These are phyloP conservation scores for Phoenicopterus ruber DNA, from an alignment of 2,113 vertebrate species.

Conservation along the genomic window DNA sequence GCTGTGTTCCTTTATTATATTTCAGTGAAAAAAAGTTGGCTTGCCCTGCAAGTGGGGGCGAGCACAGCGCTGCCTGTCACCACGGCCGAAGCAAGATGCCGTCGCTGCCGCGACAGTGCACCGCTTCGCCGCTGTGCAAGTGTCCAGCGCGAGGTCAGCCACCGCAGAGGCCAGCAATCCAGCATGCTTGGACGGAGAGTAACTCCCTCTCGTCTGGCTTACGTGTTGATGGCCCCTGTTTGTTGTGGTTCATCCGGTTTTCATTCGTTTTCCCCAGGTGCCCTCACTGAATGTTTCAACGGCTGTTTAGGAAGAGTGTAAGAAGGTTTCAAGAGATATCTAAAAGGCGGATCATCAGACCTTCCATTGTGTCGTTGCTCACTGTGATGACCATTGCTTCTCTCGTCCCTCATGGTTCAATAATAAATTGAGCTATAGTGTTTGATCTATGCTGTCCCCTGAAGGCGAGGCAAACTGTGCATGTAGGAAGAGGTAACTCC, in stretches of 20 bases:
- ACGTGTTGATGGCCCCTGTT: neutral
- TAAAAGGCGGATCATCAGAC: neutral
- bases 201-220: neutral
- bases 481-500: neutral
- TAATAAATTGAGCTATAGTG: neutral
- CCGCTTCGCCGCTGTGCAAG: fast-evolving
- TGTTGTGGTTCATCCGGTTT: neutral
- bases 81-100: neutral
- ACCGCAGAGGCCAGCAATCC: neutral
- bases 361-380: neutral
- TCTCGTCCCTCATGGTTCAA: neutral
- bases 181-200: neutral
- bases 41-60: neutral
- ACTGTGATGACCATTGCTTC: neutral
- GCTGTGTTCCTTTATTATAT: neutral
- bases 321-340: neutral
- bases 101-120: fast-evolving
- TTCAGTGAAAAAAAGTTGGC: neutral
- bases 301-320: neutral
- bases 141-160: neutral
- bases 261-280: neutral
- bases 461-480: neutral
- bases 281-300: neutral
- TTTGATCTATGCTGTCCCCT: neutral
- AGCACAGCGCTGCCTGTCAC: neutral